These are phyloP conservation scores for Crenuchus spilurus DNA, from an alignment of 2,797 vertebrate species.

Conservation along the genomic window DNA sequence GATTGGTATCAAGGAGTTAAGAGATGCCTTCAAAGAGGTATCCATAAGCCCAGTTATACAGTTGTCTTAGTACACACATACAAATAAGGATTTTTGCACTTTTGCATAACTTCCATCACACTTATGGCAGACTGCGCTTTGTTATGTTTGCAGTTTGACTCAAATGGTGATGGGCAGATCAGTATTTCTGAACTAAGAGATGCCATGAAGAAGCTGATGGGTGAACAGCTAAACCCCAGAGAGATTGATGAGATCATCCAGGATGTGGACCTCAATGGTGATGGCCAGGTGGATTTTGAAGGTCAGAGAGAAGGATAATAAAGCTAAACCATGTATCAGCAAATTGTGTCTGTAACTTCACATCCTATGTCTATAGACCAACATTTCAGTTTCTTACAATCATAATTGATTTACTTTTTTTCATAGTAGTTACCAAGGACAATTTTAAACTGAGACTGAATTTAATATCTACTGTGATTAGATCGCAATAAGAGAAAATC, in stretches of 20 bases:
- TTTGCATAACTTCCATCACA: background rate
- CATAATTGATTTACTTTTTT: too few species aligned
- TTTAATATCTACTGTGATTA: too few species aligned
- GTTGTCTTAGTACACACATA: too few species aligned
- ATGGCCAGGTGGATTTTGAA: slow-evolving; percentile 93
- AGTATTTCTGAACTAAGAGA: slow-evolving; percentile 88
- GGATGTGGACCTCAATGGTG: slow-evolving; percentile 91
- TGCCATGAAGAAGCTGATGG: slow-evolving; percentile 92
- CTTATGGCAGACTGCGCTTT: background rate
- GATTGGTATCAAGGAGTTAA: slow-evolving; percentile 93
- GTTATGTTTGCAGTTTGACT: slow-evolving; percentile 84
- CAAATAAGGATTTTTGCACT: too few species aligned
- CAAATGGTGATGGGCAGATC: slow-evolving; percentile 91
- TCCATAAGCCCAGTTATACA: too few species aligned
- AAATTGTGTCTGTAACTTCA: too few species aligned
- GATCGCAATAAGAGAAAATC: background rate
- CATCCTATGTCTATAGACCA: too few species aligned
- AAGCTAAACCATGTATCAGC: too few species aligned
- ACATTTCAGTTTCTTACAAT: too few species aligned
- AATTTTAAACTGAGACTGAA: too few species aligned
- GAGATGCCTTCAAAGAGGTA: slow-evolving; percentile 92
- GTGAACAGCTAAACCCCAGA: slow-evolving; percentile 87
- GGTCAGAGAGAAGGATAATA: too few species aligned
- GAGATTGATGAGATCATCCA: slow-evolving; percentile 93
- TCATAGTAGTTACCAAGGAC: too few species aligned